Evolutionary conservation across 1,140 invertebrate species (phyloP).

Genomic region (Tribolium castaneum): DNA sequence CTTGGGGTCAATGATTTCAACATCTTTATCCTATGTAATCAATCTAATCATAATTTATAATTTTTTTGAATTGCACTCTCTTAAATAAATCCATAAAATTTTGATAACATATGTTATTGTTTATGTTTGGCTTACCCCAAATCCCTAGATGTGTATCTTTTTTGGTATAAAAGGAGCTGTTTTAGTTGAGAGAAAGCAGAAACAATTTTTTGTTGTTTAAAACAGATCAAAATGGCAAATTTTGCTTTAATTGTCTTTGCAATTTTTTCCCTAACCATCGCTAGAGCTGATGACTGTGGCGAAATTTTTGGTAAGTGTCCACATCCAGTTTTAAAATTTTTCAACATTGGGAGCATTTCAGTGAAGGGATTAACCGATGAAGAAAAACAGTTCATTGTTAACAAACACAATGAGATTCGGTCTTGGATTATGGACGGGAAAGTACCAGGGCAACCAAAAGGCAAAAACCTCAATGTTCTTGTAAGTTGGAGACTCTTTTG

Average conservation of each 20-base stretch:
- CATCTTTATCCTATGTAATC: too few relatives aligned
- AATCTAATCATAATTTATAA: too few relatives aligned
- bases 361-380: neutral
- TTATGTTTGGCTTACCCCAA: too few relatives aligned
- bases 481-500: constrained; percentile 23
- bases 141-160: neutral
- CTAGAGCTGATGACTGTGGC: neutral
- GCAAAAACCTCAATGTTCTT: constrained; percentile 50
- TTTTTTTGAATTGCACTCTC: too few relatives aligned
- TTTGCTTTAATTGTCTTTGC: neutral
- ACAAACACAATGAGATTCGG: constrained; percentile 58
- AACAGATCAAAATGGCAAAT: neutral
- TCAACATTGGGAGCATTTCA: neutral
- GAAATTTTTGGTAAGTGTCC: neutral
- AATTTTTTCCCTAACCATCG: neutral
- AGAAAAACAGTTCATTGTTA: constrained; percentile 53
- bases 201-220: neutral
- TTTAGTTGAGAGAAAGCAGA: neutral
- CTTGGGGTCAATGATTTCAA: too few relatives aligned
- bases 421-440: constrained; percentile 49
- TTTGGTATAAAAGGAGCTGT: neutral
- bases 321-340: neutral
- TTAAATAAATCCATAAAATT: too few relatives aligned
- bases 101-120: too few relatives aligned
- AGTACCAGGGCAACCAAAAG: constrained; percentile 51